Base-by-base conservation (phyloP, 30 jellyfish, hydroid and myxozoan genomes). In the Phacellophora camtschatica region DNA sequence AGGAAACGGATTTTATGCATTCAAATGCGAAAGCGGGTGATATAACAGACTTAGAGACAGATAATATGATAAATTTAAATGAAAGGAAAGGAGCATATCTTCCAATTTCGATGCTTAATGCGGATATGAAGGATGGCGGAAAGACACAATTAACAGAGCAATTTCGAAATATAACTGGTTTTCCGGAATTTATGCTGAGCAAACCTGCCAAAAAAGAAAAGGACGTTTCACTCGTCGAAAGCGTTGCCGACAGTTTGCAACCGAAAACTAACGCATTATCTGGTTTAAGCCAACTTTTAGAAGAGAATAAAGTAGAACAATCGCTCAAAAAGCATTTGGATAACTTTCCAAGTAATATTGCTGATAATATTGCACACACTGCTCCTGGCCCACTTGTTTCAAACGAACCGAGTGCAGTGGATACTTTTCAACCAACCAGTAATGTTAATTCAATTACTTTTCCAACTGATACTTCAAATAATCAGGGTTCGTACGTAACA, bases 291-390 rank as follows among this genome's bases (percentile, higher is more conserved):
- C 82, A 68, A 53, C 82, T 83, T 13, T 27, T 83, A 45, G 95
- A 83, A 23, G 95, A 83, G 63, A 69, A 57, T 3, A 83, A 83
- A 45, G 95, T 66, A 1, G 95, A 68, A 45, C 86, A 83, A 18
- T 66, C 82, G 18, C 57, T 83, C 24, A 78, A 78, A 64, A 78
- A 78, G 25, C 82, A 68, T 53, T 30, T 78, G 23, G 90, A 78
- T 33, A 54, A 20, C 20, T 46, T 46, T 11, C 61, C 61, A 46
- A 46, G 28, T 10, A 16, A 23, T 16, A 13, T 46, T 1, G 61
- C 61, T 46, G 20, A 46, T 11, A 46, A 46, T 11, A 46, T 46
- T 12, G 61, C 61, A 46, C n/a, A 46, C 20, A 46, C 61, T 3
- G 69, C 33, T 51, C 74, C 90, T 23, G 28, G 30, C 18, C 71